Conservation (phyloP, 2,888 invertebrate species). For the Acanthosoma haemorrhoidale region DNA sequence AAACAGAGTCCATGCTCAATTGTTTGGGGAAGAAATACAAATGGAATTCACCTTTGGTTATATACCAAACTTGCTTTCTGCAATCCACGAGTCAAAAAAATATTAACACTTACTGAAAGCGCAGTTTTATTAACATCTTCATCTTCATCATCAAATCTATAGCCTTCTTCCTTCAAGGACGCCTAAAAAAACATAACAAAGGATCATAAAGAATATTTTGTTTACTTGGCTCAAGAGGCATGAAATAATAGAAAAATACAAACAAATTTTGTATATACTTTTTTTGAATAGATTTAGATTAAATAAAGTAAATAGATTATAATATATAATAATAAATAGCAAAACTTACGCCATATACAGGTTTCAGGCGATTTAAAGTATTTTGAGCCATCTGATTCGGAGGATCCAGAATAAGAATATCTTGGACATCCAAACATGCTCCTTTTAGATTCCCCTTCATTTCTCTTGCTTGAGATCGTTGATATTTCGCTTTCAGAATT, state of each 20-base stretch:
- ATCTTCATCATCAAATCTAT: neutral
- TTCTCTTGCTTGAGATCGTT: slow-evolving; percentile 72
- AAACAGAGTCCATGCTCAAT: no score
- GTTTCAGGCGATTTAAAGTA: slow-evolving; percentile 54
- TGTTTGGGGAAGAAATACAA: no score
- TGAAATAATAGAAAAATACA: no score
- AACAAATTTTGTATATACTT: no score
- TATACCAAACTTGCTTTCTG: no score
- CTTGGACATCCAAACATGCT: slow-evolving; percentile 66
- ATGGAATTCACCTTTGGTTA: no score
- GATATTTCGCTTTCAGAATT: slow-evolving; percentile 78
- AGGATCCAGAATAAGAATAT: slow-evolving; percentile 70
- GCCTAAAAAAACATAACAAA: neutral
- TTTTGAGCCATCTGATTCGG: slow-evolving; percentile 63
- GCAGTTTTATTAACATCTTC: neutral
- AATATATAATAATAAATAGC: neutral
- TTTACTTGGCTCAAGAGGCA: no score
- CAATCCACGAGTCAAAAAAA: no score
- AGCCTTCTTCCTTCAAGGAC: neutral
- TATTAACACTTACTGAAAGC: neutral
- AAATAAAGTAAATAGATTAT: neutral
- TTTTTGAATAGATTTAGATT: no score
- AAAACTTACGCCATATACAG: neutral
- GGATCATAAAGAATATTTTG: no score
- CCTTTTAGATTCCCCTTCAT: slow-evolving; percentile 63